Evolutionary conservation across 2,113 vertebrate genomes (phyloP), one percentile per base, ranked within the genome.

Genomic region (Leptobrachium leishanense): DNA sequence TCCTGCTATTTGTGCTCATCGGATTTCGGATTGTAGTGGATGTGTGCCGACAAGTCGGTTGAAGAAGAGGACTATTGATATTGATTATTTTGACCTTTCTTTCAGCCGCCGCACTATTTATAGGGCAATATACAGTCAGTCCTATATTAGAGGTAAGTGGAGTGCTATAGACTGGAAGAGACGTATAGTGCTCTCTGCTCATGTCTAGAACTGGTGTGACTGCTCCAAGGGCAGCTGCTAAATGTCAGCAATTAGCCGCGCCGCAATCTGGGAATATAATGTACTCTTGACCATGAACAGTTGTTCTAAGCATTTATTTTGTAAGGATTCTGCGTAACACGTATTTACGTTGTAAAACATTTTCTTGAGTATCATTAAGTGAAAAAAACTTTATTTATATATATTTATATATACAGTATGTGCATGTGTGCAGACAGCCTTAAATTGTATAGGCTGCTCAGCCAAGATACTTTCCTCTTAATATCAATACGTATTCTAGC

Each of bases 21-120:
- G 46, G 71, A 41, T 77, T 55, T 50, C 40, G 40, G 53, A 59
- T 20, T 4, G 54, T 11, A n/a, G 54, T 44, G 15, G 43, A 20
- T 31, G 20, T 55, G 10, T 77, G 76, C 50, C 15, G 55, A 53
- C 59, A 64, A 20, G 62, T 64, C 62, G 63, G 43, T 31, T 40
- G 43, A 44, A n/a, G 20, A 46, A 62, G 75, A 39, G 40, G 69
- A 31, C 8, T 15, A 70, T 69, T 70, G 76, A 71, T 77, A 63
- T 63, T 11, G 44, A 77, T 77, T 62, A 70, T 66, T 44, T 6
- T 77, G 76, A 77, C 67, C 76, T 77, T 77, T 77, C 42, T 42
- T 63, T 39, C 42, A 63, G 62, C 20, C 67, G 70, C 9, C 11
- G 62, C 68, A 40, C 68, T 40, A 46, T 46, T 57, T 57, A 59